These are phyloP conservation scores for Spodoptera frugiperda DNA, from an alignment of 1,140 invertebrate genomes.

Conservation along the genomic window DNA sequence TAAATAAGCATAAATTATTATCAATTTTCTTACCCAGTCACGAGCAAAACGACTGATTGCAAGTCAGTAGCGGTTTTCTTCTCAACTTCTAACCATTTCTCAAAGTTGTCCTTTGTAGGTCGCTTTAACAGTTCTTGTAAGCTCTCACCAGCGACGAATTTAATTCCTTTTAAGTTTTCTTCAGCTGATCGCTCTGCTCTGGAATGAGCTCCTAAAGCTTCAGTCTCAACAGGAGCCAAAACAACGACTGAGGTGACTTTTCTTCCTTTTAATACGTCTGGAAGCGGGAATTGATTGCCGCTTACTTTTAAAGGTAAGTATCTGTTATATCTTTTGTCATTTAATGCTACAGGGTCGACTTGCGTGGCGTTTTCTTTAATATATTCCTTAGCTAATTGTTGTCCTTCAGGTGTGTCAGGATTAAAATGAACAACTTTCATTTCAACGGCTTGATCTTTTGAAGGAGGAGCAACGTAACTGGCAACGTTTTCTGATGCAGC, in stretches of 20 bases:
- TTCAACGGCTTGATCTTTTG: conserved; percentile 89
- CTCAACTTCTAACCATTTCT: conserved; percentile 92
- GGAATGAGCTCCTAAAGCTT: conserved; percentile 80
- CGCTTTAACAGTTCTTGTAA: conserved; percentile 91
- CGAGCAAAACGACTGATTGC: conserved; percentile 92
- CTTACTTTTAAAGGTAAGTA: conserved; percentile 94
- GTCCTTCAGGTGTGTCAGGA: conserved; percentile 90
- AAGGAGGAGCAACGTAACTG: conserved; percentile 77
- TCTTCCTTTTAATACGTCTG: conserved; percentile 90
- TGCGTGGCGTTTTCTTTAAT: conserved; percentile 91
- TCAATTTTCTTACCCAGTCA: conserved; percentile 89
- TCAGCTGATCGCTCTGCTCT: conserved; percentile 81
- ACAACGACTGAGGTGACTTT: conserved; percentile 93
- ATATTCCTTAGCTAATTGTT: conserved; percentile 90
- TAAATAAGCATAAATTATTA: too few relatives aligned
- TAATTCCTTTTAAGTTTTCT: conserved; percentile 86
- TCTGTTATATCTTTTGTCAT: conserved; percentile 91
- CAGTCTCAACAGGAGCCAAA: conserved; percentile 91
- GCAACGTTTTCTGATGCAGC: conserved; percentile 80
- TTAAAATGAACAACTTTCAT: conserved; percentile 95
- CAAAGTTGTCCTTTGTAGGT: conserved; percentile 91
- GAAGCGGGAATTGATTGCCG: conserved; percentile 93
- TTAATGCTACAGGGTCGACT: conserved; percentile 90
- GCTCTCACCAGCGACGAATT: conserved; percentile 89
- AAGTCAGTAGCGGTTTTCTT: conserved; percentile 89